Evolutionary conservation across 1,140 invertebrate genomes (phyloP).

Genomic region (Drosophila ficusphila): DNA sequence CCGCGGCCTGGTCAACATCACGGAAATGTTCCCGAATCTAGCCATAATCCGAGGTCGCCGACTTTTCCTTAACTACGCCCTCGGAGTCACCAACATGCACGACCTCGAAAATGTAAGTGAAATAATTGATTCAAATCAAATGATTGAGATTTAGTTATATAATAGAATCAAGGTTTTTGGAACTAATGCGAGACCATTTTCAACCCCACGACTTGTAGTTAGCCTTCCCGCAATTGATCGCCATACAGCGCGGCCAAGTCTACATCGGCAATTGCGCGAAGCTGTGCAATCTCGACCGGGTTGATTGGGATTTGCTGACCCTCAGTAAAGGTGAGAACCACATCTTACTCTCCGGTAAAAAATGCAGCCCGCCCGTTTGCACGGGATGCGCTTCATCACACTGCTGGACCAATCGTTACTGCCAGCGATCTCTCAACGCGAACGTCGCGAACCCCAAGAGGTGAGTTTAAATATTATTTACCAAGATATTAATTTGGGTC

Average conservation of each 20-base stretch:
- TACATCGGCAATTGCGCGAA: slow-evolving; percentile 68
- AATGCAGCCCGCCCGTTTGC: slow-evolving; percentile 57
- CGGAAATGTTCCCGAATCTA: slow-evolving; percentile 96
- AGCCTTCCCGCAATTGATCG: slow-evolving; percentile 65
- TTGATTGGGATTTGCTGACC: slow-evolving; percentile 76
- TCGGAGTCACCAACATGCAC: slow-evolving; percentile 87
- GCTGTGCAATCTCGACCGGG: slow-evolving; percentile 62
- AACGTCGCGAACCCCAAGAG: slow-evolving; percentile 50
- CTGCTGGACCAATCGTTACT: slow-evolving; percentile 70
- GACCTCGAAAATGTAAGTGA: slow-evolving; percentile 62
- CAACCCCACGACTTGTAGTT: slow-evolving; percentile 40
- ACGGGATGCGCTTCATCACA: slow-evolving; percentile 54
- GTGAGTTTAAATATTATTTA: slow-evolving; percentile 34
- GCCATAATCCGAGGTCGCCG: slow-evolving; percentile 95
- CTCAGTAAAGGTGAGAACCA: slow-evolving; percentile 64
- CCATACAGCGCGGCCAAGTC: slow-evolving; percentile 76
- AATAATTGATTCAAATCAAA: too few species aligned
- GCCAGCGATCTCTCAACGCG: slow-evolving; percentile 75
- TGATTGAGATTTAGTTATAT: too few species aligned
- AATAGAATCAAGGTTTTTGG: too few species aligned
- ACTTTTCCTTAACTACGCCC: slow-evolving; percentile 94
- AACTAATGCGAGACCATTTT: too few species aligned
- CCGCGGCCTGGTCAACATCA: slow-evolving; percentile 90
- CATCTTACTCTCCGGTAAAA: slow-evolving; percentile 34
- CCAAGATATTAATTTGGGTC: too few species aligned